A percentile compares a stretch with the other conserved stretches of the same genome.
Evolutionary conservation across 1,140 invertebrate species (phyloP).

Genomic region (Carposina sasakii): DNA sequence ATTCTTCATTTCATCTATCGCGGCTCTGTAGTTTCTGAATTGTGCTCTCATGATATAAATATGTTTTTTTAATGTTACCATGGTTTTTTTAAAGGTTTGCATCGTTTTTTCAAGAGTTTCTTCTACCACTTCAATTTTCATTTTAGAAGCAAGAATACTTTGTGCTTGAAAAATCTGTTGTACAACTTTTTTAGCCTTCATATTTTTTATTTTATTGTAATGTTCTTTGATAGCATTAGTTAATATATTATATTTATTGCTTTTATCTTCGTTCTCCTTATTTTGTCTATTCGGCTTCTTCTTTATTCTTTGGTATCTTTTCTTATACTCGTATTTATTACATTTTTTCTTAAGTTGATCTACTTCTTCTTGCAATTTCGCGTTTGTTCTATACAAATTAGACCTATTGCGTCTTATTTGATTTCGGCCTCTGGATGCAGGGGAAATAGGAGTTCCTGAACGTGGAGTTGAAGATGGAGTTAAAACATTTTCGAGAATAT

Average conservation of each 20-base stretch:
- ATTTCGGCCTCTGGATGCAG: neutral
- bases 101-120: neutral
- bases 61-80: neutral
- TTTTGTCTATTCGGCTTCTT: neutral
- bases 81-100: neutral
- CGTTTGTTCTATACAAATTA: neutral
- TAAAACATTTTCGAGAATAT: neutral
- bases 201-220: neutral
- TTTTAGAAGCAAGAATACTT: neutral
- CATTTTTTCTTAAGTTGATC: neutral
- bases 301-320: slow-evolving; percentile 1
- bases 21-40: slow-evolving; percentile 2
- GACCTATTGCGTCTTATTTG: neutral
- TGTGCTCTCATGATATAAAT: slow-evolving; percentile 7
- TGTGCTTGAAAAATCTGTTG: neutral
- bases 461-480: neutral
- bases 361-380: neutral
- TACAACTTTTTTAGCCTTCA: neutral
- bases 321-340: slow-evolving; percentile 1
- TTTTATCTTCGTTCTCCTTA: neutral
- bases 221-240: neutral
- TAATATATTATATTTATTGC: neutral
- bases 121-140: neutral
- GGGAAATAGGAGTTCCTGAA: slow-evolving; percentile 2
- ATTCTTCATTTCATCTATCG: slow-evolving; percentile 11